A percentile compares a stretch with the other conserved stretches of the same genome.
phyloP scores from a whole-genome alignment of 2,888 invertebrate genomes.

The Polymixis lichenea region DNA sequence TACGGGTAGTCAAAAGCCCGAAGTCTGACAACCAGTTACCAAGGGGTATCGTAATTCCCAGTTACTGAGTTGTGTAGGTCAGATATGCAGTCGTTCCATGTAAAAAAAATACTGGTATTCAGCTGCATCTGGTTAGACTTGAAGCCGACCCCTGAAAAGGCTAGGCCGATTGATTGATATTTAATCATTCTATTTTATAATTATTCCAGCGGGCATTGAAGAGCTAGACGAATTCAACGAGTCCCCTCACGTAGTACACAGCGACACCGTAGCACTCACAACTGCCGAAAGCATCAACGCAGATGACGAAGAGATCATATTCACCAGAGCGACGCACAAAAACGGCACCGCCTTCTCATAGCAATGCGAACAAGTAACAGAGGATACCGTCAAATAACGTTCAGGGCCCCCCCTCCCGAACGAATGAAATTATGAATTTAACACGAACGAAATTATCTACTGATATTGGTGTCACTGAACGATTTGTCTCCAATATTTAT shows the following conservation, averaged over 20 bases:
- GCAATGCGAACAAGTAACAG: constrained; percentile 68
- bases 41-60: too few species aligned
- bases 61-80: too few species aligned
- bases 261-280: constrained; percentile 85
- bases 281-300: constrained; percentile 82
- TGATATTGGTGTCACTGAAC: constrained; percentile 56
- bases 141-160: too few species aligned
- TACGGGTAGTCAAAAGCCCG: too few species aligned
- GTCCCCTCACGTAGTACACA: constrained; percentile 95
- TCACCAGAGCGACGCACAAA: constrained; percentile 80
- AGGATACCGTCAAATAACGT: constrained; percentile 50
- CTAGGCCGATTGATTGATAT: neutral
- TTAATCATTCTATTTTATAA: constrained; percentile 11
- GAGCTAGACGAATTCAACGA: constrained; percentile 98
- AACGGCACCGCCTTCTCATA: constrained; percentile 84
- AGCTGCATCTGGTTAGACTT: too few species aligned
- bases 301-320: constrained; percentile 88
- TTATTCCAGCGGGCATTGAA: constrained; percentile 91
- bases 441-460: constrained; percentile 57
- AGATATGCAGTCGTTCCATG: too few species aligned
- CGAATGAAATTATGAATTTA: constrained; percentile 65
- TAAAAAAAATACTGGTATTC: too few species aligned
- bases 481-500: constrained; percentile 52
- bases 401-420: constrained; percentile 21
- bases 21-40: too few species aligned